Evolutionary conservation across 2,888 invertebrate species (phyloP).

Genomic region (Synanthedon myopaeformis): DNA sequence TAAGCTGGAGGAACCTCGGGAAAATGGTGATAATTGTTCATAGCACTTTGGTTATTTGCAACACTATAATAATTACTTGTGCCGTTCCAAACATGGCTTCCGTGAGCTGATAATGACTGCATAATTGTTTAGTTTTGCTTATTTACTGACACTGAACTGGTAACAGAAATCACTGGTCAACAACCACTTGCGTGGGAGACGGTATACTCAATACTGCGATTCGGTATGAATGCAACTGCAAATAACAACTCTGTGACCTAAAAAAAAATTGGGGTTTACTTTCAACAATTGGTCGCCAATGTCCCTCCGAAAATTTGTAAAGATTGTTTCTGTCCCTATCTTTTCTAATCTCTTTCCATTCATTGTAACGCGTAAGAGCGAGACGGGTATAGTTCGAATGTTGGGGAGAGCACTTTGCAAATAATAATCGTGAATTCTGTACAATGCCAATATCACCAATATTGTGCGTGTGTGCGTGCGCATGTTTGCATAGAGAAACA

Average conservation of each 20-base stretch:
- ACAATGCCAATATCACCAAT: conserved; percentile 66
- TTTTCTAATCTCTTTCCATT: conserved; percentile 12
- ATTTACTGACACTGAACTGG: no score
- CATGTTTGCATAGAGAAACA: conserved; percentile 36
- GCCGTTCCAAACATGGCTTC: conserved; percentile 56
- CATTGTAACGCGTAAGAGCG: conserved; percentile 22
- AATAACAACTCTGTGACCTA: conserved; percentile 67
- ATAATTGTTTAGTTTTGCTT: no score
- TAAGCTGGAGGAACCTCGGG: conserved; percentile 27
- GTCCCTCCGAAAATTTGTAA: conserved; percentile 61
- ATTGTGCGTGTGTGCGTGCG: conserved; percentile 23
- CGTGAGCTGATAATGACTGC: conserved; percentile 15
- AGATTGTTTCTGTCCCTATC: conserved; percentile 42
- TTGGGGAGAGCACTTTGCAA: conserved; percentile 54
- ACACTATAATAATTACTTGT: conserved; percentile 22
- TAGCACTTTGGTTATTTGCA: conserved; percentile 38
- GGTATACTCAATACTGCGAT: conserved; percentile 43
- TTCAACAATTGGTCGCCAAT: conserved; percentile 65
- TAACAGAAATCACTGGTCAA: conserved; percentile 16
- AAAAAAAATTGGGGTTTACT: conserved; percentile 66
- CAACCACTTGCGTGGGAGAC: conserved; percentile 54
- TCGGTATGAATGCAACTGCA: conserved; percentile 63
- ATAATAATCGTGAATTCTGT: conserved; percentile 58
- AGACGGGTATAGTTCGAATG: conserved; percentile 31
- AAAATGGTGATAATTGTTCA: conserved; percentile 32